Evolutionary conservation across 2,797 vertebrate species (phyloP).

Genomic region (Rachycentron canadum): DNA sequence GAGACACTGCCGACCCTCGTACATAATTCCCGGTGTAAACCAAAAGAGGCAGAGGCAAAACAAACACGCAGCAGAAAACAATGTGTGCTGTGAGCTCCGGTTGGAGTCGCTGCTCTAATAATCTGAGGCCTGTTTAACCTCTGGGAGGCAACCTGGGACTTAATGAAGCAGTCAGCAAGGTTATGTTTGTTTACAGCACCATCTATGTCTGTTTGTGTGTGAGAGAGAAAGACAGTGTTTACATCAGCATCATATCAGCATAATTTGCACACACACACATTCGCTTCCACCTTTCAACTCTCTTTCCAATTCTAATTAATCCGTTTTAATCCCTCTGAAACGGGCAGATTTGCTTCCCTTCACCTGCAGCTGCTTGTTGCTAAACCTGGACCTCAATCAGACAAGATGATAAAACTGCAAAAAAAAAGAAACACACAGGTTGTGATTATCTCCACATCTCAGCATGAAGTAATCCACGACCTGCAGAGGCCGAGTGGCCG

Average conservation of each 20-base stretch:
- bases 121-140: conserved; percentile 64
- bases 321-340: conserved; percentile 80
- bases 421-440: conserved; percentile 24
- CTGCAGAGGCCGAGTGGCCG: conserved; percentile 1
- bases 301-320: conserved; percentile 80
- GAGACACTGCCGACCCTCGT: conserved; percentile 27
- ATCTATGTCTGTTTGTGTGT: conserved; percentile 16
- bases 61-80: conserved; percentile 15
- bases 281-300: conserved; percentile 60
- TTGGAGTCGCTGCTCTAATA: conserved; percentile 35
- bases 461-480: conserved; percentile 20
- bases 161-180: conserved; percentile 50
- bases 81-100: conserved; percentile 13
- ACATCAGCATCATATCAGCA: conserved; percentile 71
- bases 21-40: conserved; percentile 37
- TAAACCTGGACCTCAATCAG: conserved; percentile 60
- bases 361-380: conserved; percentile 62
- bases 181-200: conserved; percentile 64
- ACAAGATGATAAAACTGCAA: conserved; percentile 28
- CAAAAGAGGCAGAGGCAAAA: neutral
- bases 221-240: conserved; percentile 51
- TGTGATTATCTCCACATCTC: conserved; percentile 55
- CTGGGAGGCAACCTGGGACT: conserved; percentile 45
- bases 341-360: conserved; percentile 68
- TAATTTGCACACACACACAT: conserved; percentile 67